Percentiles rank a stretch among this genome's conserved stretches.
phyloP scores from a whole-genome alignment of 1,140 invertebrate species.

The honey bee (Apis mellifera) region DNA sequence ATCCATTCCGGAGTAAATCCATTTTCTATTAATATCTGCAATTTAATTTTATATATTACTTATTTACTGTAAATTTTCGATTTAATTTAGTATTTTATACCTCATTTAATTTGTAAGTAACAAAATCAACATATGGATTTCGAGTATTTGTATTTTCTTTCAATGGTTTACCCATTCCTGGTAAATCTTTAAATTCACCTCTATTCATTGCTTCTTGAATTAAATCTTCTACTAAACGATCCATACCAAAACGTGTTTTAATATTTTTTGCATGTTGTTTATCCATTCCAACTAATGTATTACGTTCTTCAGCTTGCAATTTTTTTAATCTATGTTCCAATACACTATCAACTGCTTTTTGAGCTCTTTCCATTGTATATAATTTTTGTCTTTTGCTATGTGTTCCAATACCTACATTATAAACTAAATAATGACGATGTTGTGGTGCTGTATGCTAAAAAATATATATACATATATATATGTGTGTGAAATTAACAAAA shows the following conservation, averaged over 20 bases:
- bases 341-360: constrained; percentile 88
- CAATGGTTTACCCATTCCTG: constrained; percentile 91
- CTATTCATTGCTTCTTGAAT: constrained; percentile 94
- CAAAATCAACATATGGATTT: constrained; percentile 94
- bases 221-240: constrained; percentile 93
- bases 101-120: constrained; percentile 94
- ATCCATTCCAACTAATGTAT: constrained; percentile 83
- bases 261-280: constrained; percentile 86
- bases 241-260: constrained; percentile 92
- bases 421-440: constrained; percentile 92
- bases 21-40: constrained; percentile 91
- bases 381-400: constrained; percentile 89
- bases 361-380: constrained; percentile 86
- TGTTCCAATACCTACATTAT: constrained; percentile 89
- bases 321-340: constrained; percentile 88
- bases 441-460: constrained; percentile 91
- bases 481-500: constrained; percentile 26
- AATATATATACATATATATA: constrained; percentile 32
- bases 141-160: constrained; percentile 79
- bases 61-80: not conserved
- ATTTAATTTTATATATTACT: constrained; percentile 1
- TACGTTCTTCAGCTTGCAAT: constrained; percentile 84
- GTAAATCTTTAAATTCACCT: constrained; percentile 93
- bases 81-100: constrained; percentile 73
- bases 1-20: constrained; percentile 95